Evolutionary conservation across 2,113 vertebrate species (phyloP), one percentile per base, ranked within the genome.

Genomic region (Puffinus mauretanicus): DNA sequence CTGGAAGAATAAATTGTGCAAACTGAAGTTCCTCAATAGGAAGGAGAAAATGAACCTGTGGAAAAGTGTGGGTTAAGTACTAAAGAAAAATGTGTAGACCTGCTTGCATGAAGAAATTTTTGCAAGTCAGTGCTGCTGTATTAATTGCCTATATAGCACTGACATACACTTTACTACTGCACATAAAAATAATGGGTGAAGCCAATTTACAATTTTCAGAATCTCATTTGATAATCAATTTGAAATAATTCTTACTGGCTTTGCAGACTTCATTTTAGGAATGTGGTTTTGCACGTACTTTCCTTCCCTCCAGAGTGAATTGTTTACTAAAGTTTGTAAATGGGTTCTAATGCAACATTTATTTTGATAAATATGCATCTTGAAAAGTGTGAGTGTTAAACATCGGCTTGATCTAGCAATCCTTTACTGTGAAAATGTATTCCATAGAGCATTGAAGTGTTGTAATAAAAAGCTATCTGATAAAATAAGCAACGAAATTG

Each of bases 381-480:
- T 91, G 81, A 87, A 94, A 93, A 49, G 16, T 76, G 34, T 55
- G 29, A 75, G 20, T 86, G 61, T 91, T 96, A 93, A 94, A 93
- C 38, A 73, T 54, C 70, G 70, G 22, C 51, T 77, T 89, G 86
- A 91, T 93, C 36, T 84, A 77, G 52, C 52, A 91, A 71, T 94
- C 32, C 25, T 91, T 86, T 76, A 49, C 30, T 69, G 61, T 76
- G 86, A 82, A 94, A 96, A 89, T 34, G 16, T 95, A 75, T 89
- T 94, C 65, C 25, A 54, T 20, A 46, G 83, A 78, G 34, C 69
- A 71, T 1, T 84, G 61, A 84, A 86, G 5, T 89, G 81, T 82
- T 75, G 13, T 62, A 40, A 27, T 61, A 60, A 85, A 92, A 92
- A 89, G 11, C 61, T 76, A 86, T 91, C 73, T 93, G 89, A 89